These are phyloP conservation scores for Agrochola litura DNA, from an alignment of 2,888 invertebrate genomes.

Conservation along the genomic window DNA sequence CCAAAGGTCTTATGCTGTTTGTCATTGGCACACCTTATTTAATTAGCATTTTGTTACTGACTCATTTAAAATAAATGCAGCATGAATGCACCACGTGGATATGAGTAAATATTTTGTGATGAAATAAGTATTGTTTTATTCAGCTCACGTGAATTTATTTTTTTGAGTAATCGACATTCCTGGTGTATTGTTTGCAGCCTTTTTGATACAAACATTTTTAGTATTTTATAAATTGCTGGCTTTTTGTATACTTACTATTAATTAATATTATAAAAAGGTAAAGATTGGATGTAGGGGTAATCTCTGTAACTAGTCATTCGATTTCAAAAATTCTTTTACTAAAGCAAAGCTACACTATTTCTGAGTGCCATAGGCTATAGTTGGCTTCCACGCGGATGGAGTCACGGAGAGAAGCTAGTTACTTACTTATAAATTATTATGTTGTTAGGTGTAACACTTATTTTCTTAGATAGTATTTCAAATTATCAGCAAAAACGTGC, in stretches of 20 bases:
- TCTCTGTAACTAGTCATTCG: too few species aligned
- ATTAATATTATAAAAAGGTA: too few species aligned
- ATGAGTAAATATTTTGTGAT: constrained; percentile 10
- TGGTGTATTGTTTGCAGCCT: background rate
- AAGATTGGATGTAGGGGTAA: too few species aligned
- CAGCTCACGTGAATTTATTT: background rate
- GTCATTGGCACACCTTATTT: constrained; percentile 57
- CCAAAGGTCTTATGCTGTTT: constrained; percentile 45
- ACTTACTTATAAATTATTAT: too few species aligned
- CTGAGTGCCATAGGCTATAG: too few species aligned
- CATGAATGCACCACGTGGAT: constrained; percentile 40
- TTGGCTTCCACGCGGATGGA: too few species aligned
- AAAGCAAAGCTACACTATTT: too few species aligned
- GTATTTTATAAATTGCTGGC: background rate
- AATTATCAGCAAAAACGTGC: background rate
- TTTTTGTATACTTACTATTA: too few species aligned
- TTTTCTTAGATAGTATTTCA: background rate
- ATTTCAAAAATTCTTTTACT: too few species aligned
- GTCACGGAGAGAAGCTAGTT: too few species aligned
- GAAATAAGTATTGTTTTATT: constrained; percentile 5
- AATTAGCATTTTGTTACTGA: constrained; percentile 55
- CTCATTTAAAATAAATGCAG: constrained; percentile 57
- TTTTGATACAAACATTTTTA: background rate
- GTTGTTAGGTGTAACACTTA: background rate
- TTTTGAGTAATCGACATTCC: background rate